phyloP scores from a whole-genome alignment of 2,113 vertebrate species.

The Strix uralensis region DNA sequence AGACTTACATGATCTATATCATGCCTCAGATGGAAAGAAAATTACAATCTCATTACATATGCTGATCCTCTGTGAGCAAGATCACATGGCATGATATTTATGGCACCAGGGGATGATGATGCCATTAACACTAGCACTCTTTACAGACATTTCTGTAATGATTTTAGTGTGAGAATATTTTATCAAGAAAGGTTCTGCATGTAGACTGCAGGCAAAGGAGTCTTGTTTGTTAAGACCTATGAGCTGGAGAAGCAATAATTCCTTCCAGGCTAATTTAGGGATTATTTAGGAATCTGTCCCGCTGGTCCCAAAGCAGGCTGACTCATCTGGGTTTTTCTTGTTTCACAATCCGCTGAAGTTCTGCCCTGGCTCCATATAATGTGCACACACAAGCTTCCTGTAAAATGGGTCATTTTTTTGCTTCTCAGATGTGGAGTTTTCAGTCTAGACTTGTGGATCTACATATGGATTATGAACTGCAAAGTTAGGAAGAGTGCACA shows the following conservation, averaged over 20 bases:
- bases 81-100: background rate
- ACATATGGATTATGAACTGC: background rate
- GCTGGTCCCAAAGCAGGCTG: background rate
- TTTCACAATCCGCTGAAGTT: background rate
- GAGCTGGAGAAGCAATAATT: background rate
- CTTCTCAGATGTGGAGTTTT: background rate
- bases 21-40: background rate
- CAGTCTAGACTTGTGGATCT: background rate
- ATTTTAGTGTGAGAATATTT: background rate
- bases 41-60: background rate
- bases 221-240: background rate
- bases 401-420: background rate
- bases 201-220: background rate
- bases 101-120: background rate
- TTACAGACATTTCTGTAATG: background rate
- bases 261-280: background rate
- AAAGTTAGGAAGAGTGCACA: background rate
- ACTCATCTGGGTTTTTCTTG: background rate
- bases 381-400: background rate
- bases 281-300: background rate
- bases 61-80: background rate
- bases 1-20: background rate
- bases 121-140: background rate
- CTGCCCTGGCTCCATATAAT: background rate
- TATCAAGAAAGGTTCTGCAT: background rate